Percentiles rank a stretch among this genome's conserved stretches.
These are phyloP conservation scores for Latrodectus hesperus DNA, from an alignment of 2,888 invertebrate species.

Conservation along the genomic window DNA sequence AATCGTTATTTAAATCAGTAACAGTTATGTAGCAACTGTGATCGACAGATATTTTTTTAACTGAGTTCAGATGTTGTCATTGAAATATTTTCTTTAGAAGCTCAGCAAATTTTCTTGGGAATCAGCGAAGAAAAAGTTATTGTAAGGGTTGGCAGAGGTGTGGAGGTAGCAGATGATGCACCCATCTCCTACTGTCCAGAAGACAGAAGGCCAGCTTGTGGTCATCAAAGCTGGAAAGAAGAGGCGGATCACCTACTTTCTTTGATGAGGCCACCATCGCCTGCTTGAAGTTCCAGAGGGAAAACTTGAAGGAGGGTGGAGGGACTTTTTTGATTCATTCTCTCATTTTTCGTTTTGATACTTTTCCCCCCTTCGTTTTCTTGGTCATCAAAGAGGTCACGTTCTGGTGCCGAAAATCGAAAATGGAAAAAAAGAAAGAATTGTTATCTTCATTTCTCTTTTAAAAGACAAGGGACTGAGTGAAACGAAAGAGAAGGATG, in stretches of 20 bases:
- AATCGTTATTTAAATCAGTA: too few species aligned
- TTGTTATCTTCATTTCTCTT: conserved; percentile 14
- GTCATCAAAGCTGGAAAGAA: conserved; percentile 9
- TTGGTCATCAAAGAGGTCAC: conserved; percentile 48
- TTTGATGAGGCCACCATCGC: conserved; percentile 37
- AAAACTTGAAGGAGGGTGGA: not conserved
- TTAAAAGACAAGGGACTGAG: conserved; percentile 4
- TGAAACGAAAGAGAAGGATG: not conserved
- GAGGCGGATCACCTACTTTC: conserved; percentile 39
- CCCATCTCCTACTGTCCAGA: too few species aligned
- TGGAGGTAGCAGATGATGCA: too few species aligned
- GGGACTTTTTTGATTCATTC: conserved; percentile 36
- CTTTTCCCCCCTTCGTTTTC: conserved; percentile 1
- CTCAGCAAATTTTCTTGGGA: too few species aligned
- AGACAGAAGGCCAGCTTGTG: not conserved
- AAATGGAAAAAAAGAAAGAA: not conserved
- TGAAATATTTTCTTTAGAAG: too few species aligned
- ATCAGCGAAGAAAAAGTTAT: too few species aligned
- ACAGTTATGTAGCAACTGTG: too few species aligned
- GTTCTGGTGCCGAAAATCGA: conserved; percentile 14
- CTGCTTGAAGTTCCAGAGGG: conserved; percentile 11
- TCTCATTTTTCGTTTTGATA: conserved; percentile 30
- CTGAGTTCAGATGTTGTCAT: too few species aligned
- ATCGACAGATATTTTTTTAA: too few species aligned
- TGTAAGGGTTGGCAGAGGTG: too few species aligned